These are phyloP conservation scores for Hemibagrus guttatus DNA, from an alignment of 2,797 vertebrate species.

Conservation along the genomic window DNA sequence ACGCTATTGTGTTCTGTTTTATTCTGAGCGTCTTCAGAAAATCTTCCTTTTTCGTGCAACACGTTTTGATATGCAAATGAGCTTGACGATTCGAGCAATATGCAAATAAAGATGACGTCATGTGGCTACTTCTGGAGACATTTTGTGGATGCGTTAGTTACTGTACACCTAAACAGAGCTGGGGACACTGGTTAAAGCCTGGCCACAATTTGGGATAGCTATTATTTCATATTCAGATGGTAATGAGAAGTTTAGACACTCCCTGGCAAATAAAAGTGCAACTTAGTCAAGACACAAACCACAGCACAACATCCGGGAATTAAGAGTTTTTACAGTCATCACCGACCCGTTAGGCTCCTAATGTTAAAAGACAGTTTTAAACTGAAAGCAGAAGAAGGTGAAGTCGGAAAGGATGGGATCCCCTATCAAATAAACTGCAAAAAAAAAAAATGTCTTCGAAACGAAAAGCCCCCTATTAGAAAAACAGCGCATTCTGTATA, in stretches of 20 bases:
- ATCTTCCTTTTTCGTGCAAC: not conserved
- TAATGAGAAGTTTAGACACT: not conserved
- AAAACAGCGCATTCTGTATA: not conserved
- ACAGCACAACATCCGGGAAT: too few species aligned
- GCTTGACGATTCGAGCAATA: not conserved
- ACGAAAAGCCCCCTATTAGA: not conserved
- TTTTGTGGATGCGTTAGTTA: not conserved
- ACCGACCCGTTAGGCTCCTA: not conserved
- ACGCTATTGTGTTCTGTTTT: not conserved
- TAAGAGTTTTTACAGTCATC: not conserved
- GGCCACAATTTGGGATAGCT: not conserved
- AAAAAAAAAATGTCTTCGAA: not conserved
- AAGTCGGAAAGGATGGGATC: too few species aligned
- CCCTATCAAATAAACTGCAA: not conserved
- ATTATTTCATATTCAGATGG: not conserved
- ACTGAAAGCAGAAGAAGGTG: too few species aligned
- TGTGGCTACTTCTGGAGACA: too few species aligned
- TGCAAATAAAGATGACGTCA: not conserved
- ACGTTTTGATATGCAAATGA: not conserved
- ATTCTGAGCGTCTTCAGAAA: not conserved
- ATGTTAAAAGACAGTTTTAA: not conserved
- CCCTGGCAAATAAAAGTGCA: not conserved
- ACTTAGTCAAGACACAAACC: not conserved
- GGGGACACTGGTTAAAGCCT: not conserved
- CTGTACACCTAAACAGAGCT: not conserved